These are phyloP conservation scores for Lasioglossum morio DNA, from an alignment of 2,888 invertebrate genomes.

Conservation along the genomic window DNA sequence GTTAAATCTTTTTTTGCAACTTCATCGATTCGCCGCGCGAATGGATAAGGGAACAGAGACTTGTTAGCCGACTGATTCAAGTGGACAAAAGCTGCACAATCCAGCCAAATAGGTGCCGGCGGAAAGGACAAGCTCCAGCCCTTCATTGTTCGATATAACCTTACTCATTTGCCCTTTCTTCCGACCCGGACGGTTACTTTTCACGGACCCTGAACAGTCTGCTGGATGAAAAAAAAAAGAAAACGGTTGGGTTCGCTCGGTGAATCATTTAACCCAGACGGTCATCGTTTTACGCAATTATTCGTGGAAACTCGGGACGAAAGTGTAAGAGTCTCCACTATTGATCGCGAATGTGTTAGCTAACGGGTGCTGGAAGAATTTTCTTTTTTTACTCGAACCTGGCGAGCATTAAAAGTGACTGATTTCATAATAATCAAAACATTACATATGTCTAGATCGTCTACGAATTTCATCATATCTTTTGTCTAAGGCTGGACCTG, in stretches of 20 bases:
- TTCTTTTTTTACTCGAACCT: background rate
- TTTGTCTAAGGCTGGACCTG: background rate
- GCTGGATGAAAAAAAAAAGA: constrained; percentile 1
- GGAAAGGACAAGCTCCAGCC: constrained; percentile 46
- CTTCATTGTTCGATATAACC: constrained; percentile 60
- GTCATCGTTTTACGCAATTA: constrained; percentile 10
- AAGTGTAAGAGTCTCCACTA: constrained; percentile 1
- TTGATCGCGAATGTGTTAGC: background rate
- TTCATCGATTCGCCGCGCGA: constrained; percentile 56
- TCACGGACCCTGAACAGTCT: constrained; percentile 7
- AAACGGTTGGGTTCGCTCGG: constrained; percentile 14
- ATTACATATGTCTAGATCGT: background rate
- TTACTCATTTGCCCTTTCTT: constrained; percentile 50
- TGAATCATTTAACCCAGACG: constrained; percentile 19
- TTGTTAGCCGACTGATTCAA: constrained; percentile 68
- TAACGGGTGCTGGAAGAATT: background rate
- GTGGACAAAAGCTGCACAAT: constrained; percentile 67
- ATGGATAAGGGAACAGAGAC: constrained; percentile 66
- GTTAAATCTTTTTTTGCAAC: constrained; percentile 61
- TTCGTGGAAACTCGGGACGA: constrained; percentile 8
- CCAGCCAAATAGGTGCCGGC: constrained; percentile 48
- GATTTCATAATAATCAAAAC: background rate
- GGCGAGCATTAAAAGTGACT: background rate
- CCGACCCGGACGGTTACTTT: constrained; percentile 25
- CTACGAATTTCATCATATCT: background rate